Evolutionary conservation across 2,888 invertebrate genomes (phyloP).

Genomic region (Acleris holmiana): DNA sequence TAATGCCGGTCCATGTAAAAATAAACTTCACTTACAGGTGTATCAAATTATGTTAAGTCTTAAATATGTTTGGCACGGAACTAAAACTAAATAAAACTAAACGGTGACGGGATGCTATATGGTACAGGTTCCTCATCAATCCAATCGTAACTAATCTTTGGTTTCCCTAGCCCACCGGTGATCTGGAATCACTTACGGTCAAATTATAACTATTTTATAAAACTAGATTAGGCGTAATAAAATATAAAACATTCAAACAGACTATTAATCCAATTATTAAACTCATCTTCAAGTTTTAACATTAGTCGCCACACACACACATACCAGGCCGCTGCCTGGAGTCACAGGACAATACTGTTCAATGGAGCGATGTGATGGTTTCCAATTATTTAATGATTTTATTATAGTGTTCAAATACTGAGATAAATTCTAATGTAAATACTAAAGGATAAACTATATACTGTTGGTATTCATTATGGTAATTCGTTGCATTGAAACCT

Average conservation of each 20-base stretch:
- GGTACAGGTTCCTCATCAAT: conserved; percentile 70
- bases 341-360: conserved; percentile 22
- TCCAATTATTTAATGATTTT: conserved; percentile 28
- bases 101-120: conserved; percentile 71
- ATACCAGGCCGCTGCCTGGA: background rate
- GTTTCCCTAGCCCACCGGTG: conserved; percentile 82
- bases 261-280: conserved; percentile 52
- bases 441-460: conserved; percentile 43
- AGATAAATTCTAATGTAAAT: conserved; percentile 35
- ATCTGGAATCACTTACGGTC: conserved; percentile 57
- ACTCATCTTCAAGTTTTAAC: conserved; percentile 37
- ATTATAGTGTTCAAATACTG: conserved; percentile 27
- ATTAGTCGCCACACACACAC: background rate
- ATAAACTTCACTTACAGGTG: conserved; percentile 57
- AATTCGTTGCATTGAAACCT: conserved; percentile 83
- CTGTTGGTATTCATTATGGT: conserved; percentile 62
- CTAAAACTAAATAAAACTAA: conserved; percentile 56
- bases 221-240: conserved; percentile 58
- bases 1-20: conserved; percentile 69
- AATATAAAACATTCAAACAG: conserved; percentile 68
- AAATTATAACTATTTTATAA: conserved; percentile 38
- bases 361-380: conserved; percentile 19
- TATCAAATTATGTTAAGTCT: conserved; percentile 59
- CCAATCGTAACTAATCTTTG: conserved; percentile 75
- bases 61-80: conserved; percentile 75